Conservation (phyloP, 2,113 vertebrate genomes). For the Myxocyprinus asiaticus region DNA sequence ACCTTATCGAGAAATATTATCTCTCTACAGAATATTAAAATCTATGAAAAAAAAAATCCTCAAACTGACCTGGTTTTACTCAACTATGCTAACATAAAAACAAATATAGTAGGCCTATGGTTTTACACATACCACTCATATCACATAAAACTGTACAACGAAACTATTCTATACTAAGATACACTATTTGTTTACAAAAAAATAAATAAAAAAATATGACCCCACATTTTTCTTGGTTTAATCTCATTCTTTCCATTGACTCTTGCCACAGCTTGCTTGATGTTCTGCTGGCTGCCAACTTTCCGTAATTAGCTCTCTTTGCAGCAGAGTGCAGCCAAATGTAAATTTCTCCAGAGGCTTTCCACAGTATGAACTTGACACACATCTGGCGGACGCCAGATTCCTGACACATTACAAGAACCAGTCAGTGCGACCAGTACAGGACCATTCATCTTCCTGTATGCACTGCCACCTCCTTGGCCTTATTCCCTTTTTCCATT, state of each 20-base stretch:
- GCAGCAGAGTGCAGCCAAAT: constrained; percentile 20
- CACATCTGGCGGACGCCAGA: constrained; percentile 63
- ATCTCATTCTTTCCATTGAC: constrained; percentile 61
- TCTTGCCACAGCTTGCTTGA: constrained; percentile 52
- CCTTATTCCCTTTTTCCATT: constrained; percentile 61
- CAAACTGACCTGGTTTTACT: no score
- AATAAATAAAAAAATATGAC: constrained; percentile 23
- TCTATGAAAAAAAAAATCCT: neutral
- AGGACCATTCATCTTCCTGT: constrained; percentile 49
- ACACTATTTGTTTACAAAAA: no score
- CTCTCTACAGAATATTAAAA: constrained; percentile 5
- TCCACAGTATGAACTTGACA: constrained; percentile 61
- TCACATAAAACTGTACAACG: neutral
- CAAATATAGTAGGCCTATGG: neutral
- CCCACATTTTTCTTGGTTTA: constrained; percentile 58
- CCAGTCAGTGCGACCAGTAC: constrained; percentile 49
- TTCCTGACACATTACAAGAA: constrained; percentile 63
- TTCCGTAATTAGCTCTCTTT: constrained; percentile 55
- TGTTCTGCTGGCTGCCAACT: constrained; percentile 57
- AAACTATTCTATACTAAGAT: no score
- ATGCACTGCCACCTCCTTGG: constrained; percentile 27
- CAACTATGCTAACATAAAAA: neutral
- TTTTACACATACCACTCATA: neutral
- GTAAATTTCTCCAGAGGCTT: constrained; percentile 55
- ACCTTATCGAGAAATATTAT: neutral